Conservation (phyloP, 2,888 invertebrate species). For the Limnephilus rhombicus region DNA sequence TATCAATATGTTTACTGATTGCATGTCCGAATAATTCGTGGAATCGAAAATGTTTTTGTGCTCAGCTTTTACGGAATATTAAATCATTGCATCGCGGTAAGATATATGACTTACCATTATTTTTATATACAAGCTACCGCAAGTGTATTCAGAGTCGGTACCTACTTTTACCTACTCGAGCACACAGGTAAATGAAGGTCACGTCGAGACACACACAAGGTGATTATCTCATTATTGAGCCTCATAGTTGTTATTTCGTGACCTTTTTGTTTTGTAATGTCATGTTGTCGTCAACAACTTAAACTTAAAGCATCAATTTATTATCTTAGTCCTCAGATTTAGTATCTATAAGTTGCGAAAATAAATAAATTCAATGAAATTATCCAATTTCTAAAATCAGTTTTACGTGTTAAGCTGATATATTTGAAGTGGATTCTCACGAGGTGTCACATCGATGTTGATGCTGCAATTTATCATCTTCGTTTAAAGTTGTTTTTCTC, state of each 20-base stretch:
- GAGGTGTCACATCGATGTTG: not conserved
- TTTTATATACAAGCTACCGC: not conserved
- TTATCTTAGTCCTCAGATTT: not conserved
- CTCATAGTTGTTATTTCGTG: not conserved
- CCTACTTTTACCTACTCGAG: not conserved
- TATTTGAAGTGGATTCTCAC: not conserved
- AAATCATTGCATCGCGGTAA: not conserved
- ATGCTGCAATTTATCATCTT: not conserved
- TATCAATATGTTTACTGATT: not conserved
- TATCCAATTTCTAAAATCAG: not conserved
- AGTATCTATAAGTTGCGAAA: not conserved
- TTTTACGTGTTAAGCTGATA: not conserved
- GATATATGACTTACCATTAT: not conserved
- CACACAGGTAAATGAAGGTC: constrained; percentile 28
- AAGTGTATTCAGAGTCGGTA: not conserved
- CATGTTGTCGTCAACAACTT: not conserved
- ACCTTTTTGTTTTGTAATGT: constrained; percentile 44
- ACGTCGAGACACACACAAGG: constrained; percentile 20
- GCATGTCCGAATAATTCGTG: not conserved
- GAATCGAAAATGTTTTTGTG: not conserved
- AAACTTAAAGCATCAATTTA: not conserved
- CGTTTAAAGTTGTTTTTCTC: not conserved
- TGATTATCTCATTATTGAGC: constrained; percentile 10
- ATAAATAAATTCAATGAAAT: not conserved
- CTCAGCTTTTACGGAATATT: not conserved